Evolutionary conservation across 2,888 invertebrate species (phyloP), one percentile per base, ranked within the genome.

Genomic region (Pachymerium ferrugineum): DNA sequence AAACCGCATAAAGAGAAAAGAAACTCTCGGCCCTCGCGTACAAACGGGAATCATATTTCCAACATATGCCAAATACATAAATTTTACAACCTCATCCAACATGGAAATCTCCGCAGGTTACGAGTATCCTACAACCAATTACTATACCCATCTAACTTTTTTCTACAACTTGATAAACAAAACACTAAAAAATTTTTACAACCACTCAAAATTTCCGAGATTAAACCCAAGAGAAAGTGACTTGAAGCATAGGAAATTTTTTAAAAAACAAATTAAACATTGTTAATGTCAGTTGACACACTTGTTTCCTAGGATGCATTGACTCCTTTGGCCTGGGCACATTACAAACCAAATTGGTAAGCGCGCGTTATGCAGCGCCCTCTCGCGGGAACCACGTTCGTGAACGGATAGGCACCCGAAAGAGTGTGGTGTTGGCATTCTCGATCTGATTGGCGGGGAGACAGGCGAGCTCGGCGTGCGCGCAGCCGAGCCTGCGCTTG

Each of bases 401-500:
- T 29, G 31, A 16, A 8, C 8, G 35, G 35, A 35, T 8, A 29
- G 29, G 68, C 31, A 68, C 25, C n/a, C 16, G 30, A 31, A 30
- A 29, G 68, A 68, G 68, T 14, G 35, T 68, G 68, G 68, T 31
- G 68, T 29, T 68, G 68, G 68, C 68, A 68, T 68, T 68, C 68
- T n/a, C 68, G 14, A 29, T 29, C 68, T 68, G 68, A 68, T 68
- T 68, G 68, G 68, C 68, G 68, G 68, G 68, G 68, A 68, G 68
- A 28, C 68, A 31, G 28, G 68, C 68, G 68, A 68, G 68, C 30
- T 68, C 29, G 30, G 68, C 31, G 29, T 31, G 68, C 68, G 68
- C 68, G 68, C 30, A 31, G 68, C 68, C 31, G 68, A 29, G 29
- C 29, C 25, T 16, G 68, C 68, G 68, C 68, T 14, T 68, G 68